Base-by-base conservation (phyloP, 2,113 vertebrate genomes). In the Clarias gariepinus region DNA sequence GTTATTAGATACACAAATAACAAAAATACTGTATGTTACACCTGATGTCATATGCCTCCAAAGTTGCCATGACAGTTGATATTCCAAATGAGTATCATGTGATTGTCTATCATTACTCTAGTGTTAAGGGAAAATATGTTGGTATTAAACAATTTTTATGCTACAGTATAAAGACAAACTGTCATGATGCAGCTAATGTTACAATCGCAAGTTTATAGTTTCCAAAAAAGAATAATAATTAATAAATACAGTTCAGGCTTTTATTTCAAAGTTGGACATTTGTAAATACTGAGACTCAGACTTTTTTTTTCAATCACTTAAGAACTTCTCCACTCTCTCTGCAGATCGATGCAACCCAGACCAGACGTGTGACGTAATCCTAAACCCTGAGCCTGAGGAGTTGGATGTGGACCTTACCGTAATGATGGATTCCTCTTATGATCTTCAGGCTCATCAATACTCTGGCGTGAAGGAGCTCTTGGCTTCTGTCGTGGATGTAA, bases 341-440 rank as follows among this genome's bases (percentile, higher is more conserved):
- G 4, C 90, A 98, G 97, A 98, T 89, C 92, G 92, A 25, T 99
- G 97, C 87, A 91, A n/a, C 0, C 95, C 91, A 6, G 83, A 74
- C 33, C 0, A 81, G 88, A 25, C 96, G 95, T 25, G 2, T 71
- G 82, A 79, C 19, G 86, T 91, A 25, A 81, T 25, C 66, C 78
- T 90, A 0, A 53, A 36, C 0, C 76, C 86, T 0, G 2, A 0
- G 18, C 93, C 93, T 1, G 91, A 95, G 91, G 33, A 82, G 3
- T 91, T 93, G 25, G 93, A 96, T 9, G 61, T 95, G 92, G 97
- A 98, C 90, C 87, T 98, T 82, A 93, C 91, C 2, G 89, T 97
- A 57, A 64, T 97, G 85, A 61, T 96, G 90, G 97, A 98, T 66
- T 82, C 96, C 74, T 97, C 97, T 86, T 82, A 9, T 8, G 90